Evolutionary conservation across 1,140 invertebrate genomes (phyloP).

Genomic region (Venturia canescens): DNA sequence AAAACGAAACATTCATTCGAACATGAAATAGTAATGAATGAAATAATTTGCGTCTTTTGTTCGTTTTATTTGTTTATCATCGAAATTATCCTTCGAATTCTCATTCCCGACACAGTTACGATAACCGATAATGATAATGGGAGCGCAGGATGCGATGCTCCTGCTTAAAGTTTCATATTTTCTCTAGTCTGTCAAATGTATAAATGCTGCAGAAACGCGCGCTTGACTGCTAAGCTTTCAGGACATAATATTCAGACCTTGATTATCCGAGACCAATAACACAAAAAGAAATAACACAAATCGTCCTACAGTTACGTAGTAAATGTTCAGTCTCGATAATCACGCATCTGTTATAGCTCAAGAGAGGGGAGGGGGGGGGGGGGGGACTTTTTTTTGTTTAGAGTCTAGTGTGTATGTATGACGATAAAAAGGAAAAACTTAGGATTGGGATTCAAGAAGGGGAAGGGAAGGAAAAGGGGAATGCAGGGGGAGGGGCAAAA

Average conservation of each 20-base stretch:
- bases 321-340: background rate
- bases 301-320: background rate
- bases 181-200: no score
- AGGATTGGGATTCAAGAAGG: background rate
- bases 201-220: no score
- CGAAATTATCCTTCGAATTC: background rate
- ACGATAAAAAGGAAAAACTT: conserved; percentile 5
- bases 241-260: no score
- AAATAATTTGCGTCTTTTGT: background rate
- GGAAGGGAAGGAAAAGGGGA: background rate
- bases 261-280: background rate
- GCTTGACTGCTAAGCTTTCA: no score
- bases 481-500: background rate
- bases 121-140: background rate
- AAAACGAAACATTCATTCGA: background rate
- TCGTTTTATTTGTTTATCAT: background rate
- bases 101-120: background rate
- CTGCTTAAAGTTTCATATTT: no score
- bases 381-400: no score
- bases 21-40: background rate
- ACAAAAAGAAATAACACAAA: conserved; percentile 11
- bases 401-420: background rate
- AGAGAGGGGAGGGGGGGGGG: no score
- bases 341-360: background rate
- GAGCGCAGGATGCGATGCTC: no score